Base-by-base conservation (phyloP, 1,140 invertebrate genomes). In the Yoshiicerus persimilis region DNA sequence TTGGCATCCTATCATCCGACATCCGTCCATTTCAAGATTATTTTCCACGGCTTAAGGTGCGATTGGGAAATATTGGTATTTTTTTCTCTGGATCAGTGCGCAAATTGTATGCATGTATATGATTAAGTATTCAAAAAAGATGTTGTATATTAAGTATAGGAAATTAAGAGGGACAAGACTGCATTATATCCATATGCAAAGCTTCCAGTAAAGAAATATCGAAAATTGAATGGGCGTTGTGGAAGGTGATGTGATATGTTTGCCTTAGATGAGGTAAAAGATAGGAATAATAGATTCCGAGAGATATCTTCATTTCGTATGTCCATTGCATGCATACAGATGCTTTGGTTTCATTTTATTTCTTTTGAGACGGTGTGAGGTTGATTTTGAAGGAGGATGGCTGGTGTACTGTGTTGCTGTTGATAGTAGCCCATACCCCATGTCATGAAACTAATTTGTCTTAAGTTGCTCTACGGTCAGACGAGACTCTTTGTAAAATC, bases 381-480 rank as follows among this genome's bases (percentile, higher is more conserved):
- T 27, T 16, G 25, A 38, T 23, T 23, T 80, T 80, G 30, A n/a
- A 38, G 70, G 27, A 77, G 34, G 27, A 80, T 34, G 38, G 20
- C n/a, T n/a, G 23, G 25, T 32, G 2, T 9, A 23, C 20, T 16
- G 27, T 23, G 10, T 13, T 64, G 5, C 23, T 66, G 11, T 20
- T 27, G 64, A 27, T 27, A 9, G 25, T 30, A 30, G 66, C 66
- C 75, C 75, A 36, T 80, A 34, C 75, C 32, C 30, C 32, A 80
- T 80, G 75, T 80, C 75, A 80, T 36, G 75, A 80, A 80, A 38
- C n/a, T 38, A 80, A 80, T 80, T 80, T 80, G 75, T 80, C 75
- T 80, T 20, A 80, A 80, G 32, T 6, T 66, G 62, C 25, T n/a
- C 16, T n/a, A n/a, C 47, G 47, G 13, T n/a, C 47, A 56, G 16